Conservation (phyloP, 2,888 invertebrate species). For the Drosophila cognata region DNA sequence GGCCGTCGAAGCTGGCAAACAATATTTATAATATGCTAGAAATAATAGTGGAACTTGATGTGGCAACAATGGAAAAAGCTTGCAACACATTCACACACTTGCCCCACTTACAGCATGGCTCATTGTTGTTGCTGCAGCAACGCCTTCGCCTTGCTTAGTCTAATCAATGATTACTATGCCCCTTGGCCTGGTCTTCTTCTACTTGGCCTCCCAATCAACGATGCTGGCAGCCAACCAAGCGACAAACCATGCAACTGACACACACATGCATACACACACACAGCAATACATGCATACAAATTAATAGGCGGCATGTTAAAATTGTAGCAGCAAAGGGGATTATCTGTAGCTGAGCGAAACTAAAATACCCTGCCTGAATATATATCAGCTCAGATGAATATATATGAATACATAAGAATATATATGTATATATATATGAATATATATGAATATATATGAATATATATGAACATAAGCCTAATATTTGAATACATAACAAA, state of each 20-base stretch:
- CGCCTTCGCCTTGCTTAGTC: constrained; percentile 57
- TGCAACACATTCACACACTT: constrained; percentile 29
- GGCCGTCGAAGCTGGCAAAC: constrained; percentile 47
- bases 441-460: too few relatives aligned
- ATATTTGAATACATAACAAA: neutral
- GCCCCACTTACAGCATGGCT: constrained; percentile 41
- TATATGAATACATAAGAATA: too few relatives aligned
- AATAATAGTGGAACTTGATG: constrained; percentile 62
- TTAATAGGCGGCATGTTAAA: constrained; percentile 46
- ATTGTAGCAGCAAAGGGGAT: constrained; percentile 10
- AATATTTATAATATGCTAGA: constrained; percentile 68
- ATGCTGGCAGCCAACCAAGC: constrained; percentile 35
- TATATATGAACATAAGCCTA: neutral
- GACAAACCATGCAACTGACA: constrained; percentile 39
- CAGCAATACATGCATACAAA: constrained; percentile 4
- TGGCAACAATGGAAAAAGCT: constrained; percentile 47
- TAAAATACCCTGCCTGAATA: constrained; percentile 24
- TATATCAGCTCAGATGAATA: neutral
- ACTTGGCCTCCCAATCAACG: constrained; percentile 53
- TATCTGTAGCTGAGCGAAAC: neutral
- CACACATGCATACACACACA: constrained; percentile 16
- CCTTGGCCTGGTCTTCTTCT: constrained; percentile 50
- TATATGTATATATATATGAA: too few relatives aligned
- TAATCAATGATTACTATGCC: constrained; percentile 71
- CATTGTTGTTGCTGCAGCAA: constrained; percentile 24